Evolutionary conservation across 2,797 vertebrate species (phyloP).

Genomic region (Periophthalmus magnuspinnatus): DNA sequence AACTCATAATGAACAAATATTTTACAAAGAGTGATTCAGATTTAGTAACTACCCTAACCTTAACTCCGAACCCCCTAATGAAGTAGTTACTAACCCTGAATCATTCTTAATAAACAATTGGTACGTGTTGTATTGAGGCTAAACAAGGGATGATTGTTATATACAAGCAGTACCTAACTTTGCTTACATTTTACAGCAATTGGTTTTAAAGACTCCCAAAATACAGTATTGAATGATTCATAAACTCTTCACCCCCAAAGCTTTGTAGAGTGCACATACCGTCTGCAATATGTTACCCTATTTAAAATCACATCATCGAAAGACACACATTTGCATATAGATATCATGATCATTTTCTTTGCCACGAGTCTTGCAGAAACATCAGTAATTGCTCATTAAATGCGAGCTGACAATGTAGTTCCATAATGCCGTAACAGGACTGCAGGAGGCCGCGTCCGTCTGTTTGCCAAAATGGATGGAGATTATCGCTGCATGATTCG

Average conservation of each 20-base stretch:
- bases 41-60: no score
- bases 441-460: conserved; percentile 61
- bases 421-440: conserved; percentile 44
- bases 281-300: conserved; percentile 2
- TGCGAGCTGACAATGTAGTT: conserved; percentile 44
- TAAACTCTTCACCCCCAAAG: neutral
- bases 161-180: no score
- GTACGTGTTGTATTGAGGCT: no score
- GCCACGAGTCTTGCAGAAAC: conserved; percentile 16
- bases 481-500: conserved; percentile 49
- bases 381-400: conserved; percentile 35
- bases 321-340: neutral
- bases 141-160: no score
- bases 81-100: no score
- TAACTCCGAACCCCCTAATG: no score
- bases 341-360: conserved; percentile 3
- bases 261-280: neutral
- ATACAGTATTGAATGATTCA: neutral
- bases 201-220: no score
- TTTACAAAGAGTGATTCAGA: no score
- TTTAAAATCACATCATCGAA: neutral
- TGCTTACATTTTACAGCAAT: neutral
- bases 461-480: conserved; percentile 52
- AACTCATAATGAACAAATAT: no score
- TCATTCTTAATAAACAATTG: no score